A percentile compares a stretch with the other conserved stretches of the same genome.
Evolutionary conservation across 2,888 invertebrate species (phyloP).

Genomic region (Gryllus longicercus): DNA sequence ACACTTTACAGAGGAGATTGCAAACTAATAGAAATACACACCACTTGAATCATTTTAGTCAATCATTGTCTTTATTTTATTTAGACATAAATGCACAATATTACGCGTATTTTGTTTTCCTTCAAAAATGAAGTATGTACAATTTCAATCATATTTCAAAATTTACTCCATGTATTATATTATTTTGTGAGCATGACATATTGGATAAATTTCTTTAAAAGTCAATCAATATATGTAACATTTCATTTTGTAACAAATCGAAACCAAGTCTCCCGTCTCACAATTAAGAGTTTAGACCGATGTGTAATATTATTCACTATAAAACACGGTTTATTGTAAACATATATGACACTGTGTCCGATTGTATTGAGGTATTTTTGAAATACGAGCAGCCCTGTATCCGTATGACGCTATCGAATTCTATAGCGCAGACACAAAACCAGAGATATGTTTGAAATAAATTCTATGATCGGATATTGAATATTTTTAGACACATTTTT

Average conservation of each 20-base stretch:
- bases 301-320: slow-evolving; percentile 17
- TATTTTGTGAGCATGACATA: slow-evolving; percentile 11
- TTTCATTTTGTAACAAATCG: slow-evolving; percentile 17
- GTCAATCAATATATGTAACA: slow-evolving; percentile 8
- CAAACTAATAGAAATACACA: too few species aligned
- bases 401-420: neutral
- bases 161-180: slow-evolving; percentile 1
- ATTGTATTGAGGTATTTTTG: slow-evolving; percentile 17
- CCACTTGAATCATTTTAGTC: neutral
- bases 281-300: slow-evolving; percentile 17
- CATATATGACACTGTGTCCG: slow-evolving; percentile 17
- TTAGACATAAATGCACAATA: slow-evolving; percentile 17
- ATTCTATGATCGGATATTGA: neutral
- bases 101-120: slow-evolving; percentile 11
- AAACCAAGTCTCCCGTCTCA: slow-evolving; percentile 17
- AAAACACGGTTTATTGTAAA: slow-evolving; percentile 11
- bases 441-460: slow-evolving; percentile 7
- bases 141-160: slow-evolving; percentile 17
- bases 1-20: too few species aligned
- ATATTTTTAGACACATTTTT: neutral
- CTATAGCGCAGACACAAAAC: neutral
- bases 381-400: slow-evolving; percentile 17
- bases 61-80: slow-evolving; percentile 3
- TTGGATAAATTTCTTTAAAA: slow-evolving; percentile 17
- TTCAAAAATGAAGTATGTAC: slow-evolving; percentile 8